These are phyloP conservation scores for Chironomus striatipennis DNA, from an alignment of 1,140 invertebrate species.

Conservation along the genomic window DNA sequence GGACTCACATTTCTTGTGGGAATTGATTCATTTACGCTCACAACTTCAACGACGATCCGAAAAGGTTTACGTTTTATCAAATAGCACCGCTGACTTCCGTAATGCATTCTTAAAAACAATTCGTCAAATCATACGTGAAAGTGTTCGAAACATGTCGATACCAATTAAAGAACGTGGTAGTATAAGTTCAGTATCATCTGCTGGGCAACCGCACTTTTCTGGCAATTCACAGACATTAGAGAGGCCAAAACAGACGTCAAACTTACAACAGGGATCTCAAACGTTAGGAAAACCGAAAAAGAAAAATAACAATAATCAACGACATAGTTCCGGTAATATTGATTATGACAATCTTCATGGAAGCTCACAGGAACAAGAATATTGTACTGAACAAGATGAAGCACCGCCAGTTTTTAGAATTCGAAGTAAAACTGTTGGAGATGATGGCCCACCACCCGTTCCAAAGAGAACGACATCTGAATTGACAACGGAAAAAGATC, in stretches of 20 bases:
- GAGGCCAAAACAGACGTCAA: constrained; percentile 47
- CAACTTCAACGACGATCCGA: constrained; percentile 88
- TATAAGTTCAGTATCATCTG: constrained; percentile 36
- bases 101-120: constrained; percentile 95
- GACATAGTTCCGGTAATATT: constrained; percentile 81
- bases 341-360: constrained; percentile 69
- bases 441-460: constrained; percentile 44
- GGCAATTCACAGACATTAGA: constrained; percentile 49
- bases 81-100: constrained; percentile 90
- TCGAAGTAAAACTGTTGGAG: constrained; percentile 82
- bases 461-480: constrained; percentile 31
- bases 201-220: constrained; percentile 38
- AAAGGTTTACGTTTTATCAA: constrained; percentile 93
- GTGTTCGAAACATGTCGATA: constrained; percentile 89
- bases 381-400: constrained; percentile 39
- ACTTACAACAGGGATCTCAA: constrained; percentile 49
- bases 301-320: constrained; percentile 60
- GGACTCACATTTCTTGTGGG: constrained; percentile 93
- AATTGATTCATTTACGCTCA: constrained; percentile 88
- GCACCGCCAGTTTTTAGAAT: constrained; percentile 57
- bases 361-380: constrained; percentile 47
- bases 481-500: constrained; percentile 47
- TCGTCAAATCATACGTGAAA: constrained; percentile 90
- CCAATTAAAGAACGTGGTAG: constrained; percentile 63
- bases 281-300: constrained; percentile 64